Percentiles rank a stretch among this genome's conserved stretches.
Conservation (phyloP, 2,888 invertebrate genomes). For the Zeuzera pyrina region DNA sequence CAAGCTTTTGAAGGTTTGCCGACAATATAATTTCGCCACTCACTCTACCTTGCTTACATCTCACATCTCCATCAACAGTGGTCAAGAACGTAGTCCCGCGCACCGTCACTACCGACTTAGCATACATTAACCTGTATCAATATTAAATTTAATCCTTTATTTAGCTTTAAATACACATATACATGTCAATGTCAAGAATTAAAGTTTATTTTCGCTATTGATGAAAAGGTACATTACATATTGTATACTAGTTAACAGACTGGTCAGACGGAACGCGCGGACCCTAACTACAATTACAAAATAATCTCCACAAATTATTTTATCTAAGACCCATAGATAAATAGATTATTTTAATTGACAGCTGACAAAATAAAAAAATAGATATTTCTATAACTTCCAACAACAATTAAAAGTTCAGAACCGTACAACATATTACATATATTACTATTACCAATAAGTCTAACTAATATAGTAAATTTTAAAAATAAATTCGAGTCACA, state of each 20-base stretch:
- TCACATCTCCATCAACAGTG: neutral
- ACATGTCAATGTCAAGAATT: conserved; percentile 53
- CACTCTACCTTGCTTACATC: neutral
- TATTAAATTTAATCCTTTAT: conserved; percentile 23
- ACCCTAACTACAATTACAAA: conserved; percentile 10
- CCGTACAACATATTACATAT: conserved; percentile 15
- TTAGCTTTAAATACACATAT: conserved; percentile 58
- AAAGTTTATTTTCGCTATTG: conserved; percentile 43
- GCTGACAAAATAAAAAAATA: conserved; percentile 13
- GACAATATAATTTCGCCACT: neutral
- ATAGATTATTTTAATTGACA: conserved; percentile 9
- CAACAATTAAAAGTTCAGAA: conserved; percentile 21
- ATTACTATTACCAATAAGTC: conserved; percentile 7
- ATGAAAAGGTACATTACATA: conserved; percentile 49
- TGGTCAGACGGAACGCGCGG: conserved; percentile 40
- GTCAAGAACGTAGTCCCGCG: conserved; percentile 30
- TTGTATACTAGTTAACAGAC: conserved; percentile 57
- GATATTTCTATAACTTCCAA: conserved; percentile 18
- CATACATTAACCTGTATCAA: conserved; percentile 40
- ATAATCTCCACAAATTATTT: conserved; percentile 14
- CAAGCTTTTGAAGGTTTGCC: too few species aligned
- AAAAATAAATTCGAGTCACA: neutral
- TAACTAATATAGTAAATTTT: neutral
- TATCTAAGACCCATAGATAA: conserved; percentile 1
- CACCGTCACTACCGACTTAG: conserved; percentile 52